Conservation (phyloP, 2,113 vertebrate genomes). For the Lophius piscatorius region DNA sequence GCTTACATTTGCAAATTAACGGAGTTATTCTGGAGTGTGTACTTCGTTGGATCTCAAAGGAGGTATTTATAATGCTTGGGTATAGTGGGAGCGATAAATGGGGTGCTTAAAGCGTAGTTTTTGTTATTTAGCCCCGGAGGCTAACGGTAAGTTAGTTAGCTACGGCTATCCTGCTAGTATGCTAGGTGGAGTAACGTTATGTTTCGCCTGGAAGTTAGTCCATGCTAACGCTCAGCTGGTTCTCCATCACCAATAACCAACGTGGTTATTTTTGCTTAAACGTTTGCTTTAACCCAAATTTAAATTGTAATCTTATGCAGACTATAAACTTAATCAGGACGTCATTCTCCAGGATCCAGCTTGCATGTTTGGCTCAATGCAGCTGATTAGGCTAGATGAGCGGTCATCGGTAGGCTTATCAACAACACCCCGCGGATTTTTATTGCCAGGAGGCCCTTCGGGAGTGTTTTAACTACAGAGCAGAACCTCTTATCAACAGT, state of each 20-base stretch:
- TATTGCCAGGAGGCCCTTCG: constrained; percentile 49
- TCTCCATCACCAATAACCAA: constrained; percentile 3
- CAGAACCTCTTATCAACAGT: constrained; percentile 11
- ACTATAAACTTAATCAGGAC: constrained; percentile 22
- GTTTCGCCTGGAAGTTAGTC: constrained; percentile 51
- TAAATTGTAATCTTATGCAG: constrained; percentile 17
- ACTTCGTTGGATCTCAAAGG: background rate
- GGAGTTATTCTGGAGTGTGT: background rate
- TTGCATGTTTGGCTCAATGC: constrained; percentile 20
- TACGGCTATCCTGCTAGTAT: constrained; percentile 48
- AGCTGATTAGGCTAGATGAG: constrained; percentile 35
- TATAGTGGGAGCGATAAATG: constrained; percentile 32
- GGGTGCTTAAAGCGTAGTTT: constrained; percentile 15
- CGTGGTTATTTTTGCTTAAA: constrained; percentile 1
- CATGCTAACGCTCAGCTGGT: constrained; percentile 54
- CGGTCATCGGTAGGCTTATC: constrained; percentile 36
- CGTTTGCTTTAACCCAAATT: constrained; percentile 13
- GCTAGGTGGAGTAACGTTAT: constrained; percentile 49
- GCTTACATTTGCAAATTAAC: no score
- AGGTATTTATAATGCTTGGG: background rate
- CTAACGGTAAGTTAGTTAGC: constrained; percentile 63
- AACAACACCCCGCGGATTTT: constrained; percentile 51
- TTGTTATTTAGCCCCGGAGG: constrained; percentile 22
- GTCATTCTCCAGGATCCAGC: constrained; percentile 55
- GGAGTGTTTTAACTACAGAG: constrained; percentile 52